phyloP scores from a whole-genome alignment of 1,140 invertebrate species.

The Lasioglossum albipes region DNA sequence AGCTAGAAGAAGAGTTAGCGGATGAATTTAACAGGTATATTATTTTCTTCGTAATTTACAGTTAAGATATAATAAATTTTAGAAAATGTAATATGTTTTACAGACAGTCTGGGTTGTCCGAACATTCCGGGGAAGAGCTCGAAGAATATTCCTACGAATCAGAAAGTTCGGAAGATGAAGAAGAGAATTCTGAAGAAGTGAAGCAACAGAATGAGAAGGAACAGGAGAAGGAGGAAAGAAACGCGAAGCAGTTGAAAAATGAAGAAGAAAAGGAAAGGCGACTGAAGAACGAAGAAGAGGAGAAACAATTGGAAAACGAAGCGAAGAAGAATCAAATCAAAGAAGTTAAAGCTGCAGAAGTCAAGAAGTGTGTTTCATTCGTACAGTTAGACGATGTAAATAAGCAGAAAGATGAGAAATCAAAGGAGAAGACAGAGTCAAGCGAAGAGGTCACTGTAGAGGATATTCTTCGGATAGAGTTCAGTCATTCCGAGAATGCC shows the following conservation, averaged over 20 bases:
- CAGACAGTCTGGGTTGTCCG: conserved; percentile 55
- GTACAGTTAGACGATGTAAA: conserved; percentile 16
- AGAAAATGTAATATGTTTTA: conserved; percentile 20
- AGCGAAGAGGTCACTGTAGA: conserved; percentile 14
- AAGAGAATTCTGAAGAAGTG: conserved; percentile 37
- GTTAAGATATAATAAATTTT: too few relatives aligned
- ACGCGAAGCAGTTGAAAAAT: conserved; percentile 39
- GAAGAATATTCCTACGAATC: conserved; percentile 61
- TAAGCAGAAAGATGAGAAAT: conserved; percentile 8
- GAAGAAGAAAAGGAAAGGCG: conserved; percentile 7
- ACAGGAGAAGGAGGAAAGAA: conserved; percentile 45
- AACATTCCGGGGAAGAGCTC: conserved; percentile 59
- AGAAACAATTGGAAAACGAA: background rate
- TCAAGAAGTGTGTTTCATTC: conserved; percentile 59
- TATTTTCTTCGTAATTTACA: background rate
- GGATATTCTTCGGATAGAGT: conserved; percentile 63
- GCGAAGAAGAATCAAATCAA: conserved; percentile 44
- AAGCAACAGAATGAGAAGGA: conserved; percentile 7
- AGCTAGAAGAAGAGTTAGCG: conserved; percentile 81
- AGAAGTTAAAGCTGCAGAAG: background rate
- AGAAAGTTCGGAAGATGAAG: conserved; percentile 50
- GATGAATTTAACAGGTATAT: conserved; percentile 75
- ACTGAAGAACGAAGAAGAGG: conserved; percentile 23
- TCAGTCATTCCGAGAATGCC: conserved; percentile 63
- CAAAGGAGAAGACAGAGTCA: background rate